These are phyloP conservation scores for Lucilia sericata DNA, from an alignment of 1,140 invertebrate genomes.

Conservation along the genomic window DNA sequence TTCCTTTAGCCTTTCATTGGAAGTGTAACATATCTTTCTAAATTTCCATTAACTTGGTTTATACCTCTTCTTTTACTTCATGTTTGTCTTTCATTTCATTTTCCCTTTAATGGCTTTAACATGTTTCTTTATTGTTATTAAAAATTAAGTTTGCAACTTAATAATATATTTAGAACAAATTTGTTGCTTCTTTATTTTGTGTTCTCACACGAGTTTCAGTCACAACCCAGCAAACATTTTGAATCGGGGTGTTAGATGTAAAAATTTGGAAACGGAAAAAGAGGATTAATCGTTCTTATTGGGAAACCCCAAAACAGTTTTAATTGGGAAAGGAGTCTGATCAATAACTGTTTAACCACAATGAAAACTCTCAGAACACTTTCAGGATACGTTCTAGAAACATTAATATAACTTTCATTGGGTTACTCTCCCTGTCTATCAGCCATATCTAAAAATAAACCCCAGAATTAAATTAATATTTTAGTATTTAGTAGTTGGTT, in stretches of 20 bases:
- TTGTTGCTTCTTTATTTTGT: background rate
- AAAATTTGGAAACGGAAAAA: too few species aligned
- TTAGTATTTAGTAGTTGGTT: background rate
- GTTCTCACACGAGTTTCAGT: background rate
- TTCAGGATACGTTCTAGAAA: too few species aligned
- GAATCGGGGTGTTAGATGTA: too few species aligned
- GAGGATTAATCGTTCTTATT: too few species aligned
- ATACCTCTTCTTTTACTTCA: background rate
- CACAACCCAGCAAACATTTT: too few species aligned
- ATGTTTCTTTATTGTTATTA: background rate
- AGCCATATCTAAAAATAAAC: too few species aligned
- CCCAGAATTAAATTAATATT: background rate
- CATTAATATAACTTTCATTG: too few species aligned
- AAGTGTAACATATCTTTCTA: background rate
- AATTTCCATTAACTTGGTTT: background rate
- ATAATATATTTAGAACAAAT: background rate
- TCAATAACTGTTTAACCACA: too few species aligned
- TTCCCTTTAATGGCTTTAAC: background rate
- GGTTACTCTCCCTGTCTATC: too few species aligned
- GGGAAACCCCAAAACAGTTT: too few species aligned
- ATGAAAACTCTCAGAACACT: too few species aligned
- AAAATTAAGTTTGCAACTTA: background rate
- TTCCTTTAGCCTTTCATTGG: background rate
- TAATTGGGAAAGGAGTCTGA: too few species aligned
- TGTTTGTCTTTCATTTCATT: background rate